Base-by-base conservation (phyloP, 2,113 vertebrate species). In the Tenrec ecaudatus region DNA sequence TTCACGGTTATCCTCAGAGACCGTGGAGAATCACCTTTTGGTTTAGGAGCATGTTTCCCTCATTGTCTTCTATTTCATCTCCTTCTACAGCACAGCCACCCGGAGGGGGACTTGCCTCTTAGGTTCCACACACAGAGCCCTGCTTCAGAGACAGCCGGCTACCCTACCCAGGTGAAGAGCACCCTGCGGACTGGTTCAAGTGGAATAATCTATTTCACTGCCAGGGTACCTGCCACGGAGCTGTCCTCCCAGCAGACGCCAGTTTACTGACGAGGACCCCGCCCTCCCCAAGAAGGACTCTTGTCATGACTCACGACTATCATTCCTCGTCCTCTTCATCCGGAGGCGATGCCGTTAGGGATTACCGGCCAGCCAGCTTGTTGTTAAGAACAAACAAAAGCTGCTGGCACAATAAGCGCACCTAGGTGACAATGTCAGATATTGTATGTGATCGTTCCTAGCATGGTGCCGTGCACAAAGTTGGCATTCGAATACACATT, bases 321-420 rank as follows among this genome's bases (percentile, higher is more conserved):
- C 64, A 87, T 14, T 69, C 60, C 38, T 71, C 33, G 10, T 69
- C 60, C 38, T 71, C 33, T 89, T 64, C 62, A 91, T 15, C 3
- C 36, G 68, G 6, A 36, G 29, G 15, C 40, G 36, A 57, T 53
- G n/a, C 22, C 38, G 43, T 47, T 43, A 29, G 29, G 53, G 43
- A 60, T 81, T 76, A 89, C 53, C 62, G 84, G 25, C 14, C 82
- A 79, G 68, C 29, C 82, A 76, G 10, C 33, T 83, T 94, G 91
- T 66, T 73, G 73, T 64, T 86, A 92, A 94, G 62, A 22, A n/a
- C 14, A 33, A 68, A n/a, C 12, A n/a, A 69, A 79, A 47, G 15
- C 22, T 82, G 2, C 31, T 71, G 7, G 20, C 29, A 2, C 22
- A 85, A 92, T 53, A 58, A 88, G 76, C 76, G 22, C 4, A 27